Percentiles rank a stretch among this genome's conserved stretches.
Evolutionary conservation across 2,113 vertebrate species (phyloP).

Genomic region (Syngnathus scovelli): DNA sequence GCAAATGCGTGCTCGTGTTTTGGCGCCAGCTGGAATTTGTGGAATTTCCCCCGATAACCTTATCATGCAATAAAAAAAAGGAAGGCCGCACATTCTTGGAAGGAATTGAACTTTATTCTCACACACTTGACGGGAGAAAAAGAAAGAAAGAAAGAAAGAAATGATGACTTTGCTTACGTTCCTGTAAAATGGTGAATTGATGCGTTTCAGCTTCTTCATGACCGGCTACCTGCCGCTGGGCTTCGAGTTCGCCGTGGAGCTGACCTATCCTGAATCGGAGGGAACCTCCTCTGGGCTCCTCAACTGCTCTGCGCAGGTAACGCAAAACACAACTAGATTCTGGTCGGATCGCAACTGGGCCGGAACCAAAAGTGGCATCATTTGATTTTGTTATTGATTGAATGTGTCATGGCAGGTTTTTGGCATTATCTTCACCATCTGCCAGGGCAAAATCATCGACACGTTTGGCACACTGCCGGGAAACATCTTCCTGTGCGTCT

Average conservation of each 20-base stretch:
- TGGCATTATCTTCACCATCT: constrained; percentile 89
- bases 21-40: neutral
- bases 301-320: constrained; percentile 91
- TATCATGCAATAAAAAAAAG: neutral
- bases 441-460: constrained; percentile 87
- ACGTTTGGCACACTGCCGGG: constrained; percentile 72
- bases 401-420: constrained; percentile 74
- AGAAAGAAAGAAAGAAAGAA: neutral
- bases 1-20: neutral
- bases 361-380: too few relatives aligned
- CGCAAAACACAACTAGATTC: neutral
- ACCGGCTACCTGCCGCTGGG: constrained; percentile 92
- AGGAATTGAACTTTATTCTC: too few relatives aligned
- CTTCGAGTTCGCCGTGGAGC: constrained; percentile 91
- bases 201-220: constrained; percentile 86
- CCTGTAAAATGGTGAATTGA: too few relatives aligned
- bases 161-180: neutral
- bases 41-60: neutral
- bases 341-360: too few relatives aligned
- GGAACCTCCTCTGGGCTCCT: constrained; percentile 92
- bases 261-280: constrained; percentile 93
- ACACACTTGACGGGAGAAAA: neutral
- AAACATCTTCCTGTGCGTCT: constrained; percentile 88
- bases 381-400: too few relatives aligned
- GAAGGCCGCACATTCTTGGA: too few relatives aligned